A percentile compares a stretch with the other conserved stretches of the same genome.
These are phyloP conservation scores for Typhlomys cinereus DNA, from an alignment of 2,113 vertebrate species.

Conservation along the genomic window DNA sequence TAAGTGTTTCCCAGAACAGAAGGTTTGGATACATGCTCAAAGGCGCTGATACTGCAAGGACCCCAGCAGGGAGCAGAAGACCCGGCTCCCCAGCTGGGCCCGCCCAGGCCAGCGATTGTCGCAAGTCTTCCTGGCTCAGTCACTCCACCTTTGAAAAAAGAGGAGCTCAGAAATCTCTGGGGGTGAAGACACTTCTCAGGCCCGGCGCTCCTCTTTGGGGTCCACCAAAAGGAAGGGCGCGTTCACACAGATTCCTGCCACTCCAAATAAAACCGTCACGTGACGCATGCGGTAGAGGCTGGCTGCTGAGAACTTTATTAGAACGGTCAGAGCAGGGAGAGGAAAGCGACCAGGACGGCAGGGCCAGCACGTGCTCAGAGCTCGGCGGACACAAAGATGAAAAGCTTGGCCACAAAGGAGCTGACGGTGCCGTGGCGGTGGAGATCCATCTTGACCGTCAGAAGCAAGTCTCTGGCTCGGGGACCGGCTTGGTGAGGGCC, in stretches of 20 bases:
- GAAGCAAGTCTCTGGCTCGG: slow-evolving; percentile 91
- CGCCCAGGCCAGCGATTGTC: background rate
- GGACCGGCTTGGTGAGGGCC: slow-evolving; percentile 90
- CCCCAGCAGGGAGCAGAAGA: background rate
- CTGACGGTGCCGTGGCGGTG: slow-evolving; percentile 89
- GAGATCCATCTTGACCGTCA: slow-evolving; percentile 93
- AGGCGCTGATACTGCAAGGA: background rate
- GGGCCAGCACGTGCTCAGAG: slow-evolving; percentile 82
- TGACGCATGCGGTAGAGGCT: slow-evolving; percentile 67
- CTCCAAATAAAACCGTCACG: slow-evolving; percentile 61
- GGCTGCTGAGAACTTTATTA: slow-evolving; percentile 83
- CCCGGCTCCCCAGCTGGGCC: no score
- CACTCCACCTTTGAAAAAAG: background rate
- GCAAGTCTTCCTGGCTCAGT: accelerated
- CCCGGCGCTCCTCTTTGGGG: background rate
- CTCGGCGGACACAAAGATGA: slow-evolving; percentile 93
- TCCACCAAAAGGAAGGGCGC: background rate
- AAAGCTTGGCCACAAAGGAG: slow-evolving; percentile 93
- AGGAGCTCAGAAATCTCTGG: background rate
- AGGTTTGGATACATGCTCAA: background rate
- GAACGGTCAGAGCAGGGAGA: background rate
- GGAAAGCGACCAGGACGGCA: slow-evolving; percentile 50
- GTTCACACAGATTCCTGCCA: background rate
- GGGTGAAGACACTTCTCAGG: background rate
- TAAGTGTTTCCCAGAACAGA: background rate